Conservation (phyloP, 2,888 invertebrate species). For the Drosophila helvetica region DNA sequence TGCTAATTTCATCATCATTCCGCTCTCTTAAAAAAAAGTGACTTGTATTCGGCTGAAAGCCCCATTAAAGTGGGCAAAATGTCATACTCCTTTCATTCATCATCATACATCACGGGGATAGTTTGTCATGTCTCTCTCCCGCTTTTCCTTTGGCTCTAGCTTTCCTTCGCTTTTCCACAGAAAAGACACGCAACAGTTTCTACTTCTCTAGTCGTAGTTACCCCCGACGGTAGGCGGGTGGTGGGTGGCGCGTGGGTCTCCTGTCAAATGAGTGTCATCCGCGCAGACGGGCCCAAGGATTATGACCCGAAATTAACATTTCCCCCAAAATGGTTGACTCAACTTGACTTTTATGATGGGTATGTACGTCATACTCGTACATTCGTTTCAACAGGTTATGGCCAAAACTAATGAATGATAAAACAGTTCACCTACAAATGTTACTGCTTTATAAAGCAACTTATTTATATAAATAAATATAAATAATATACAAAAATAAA, state of each 20-base stretch:
- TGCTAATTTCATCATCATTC: conserved; percentile 42
- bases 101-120: conserved; percentile 47
- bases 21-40: conserved; percentile 1
- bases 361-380: conserved; percentile 16
- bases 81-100: conserved; percentile 42
- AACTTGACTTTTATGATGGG: no score
- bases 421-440: background rate
- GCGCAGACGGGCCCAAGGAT: conserved; percentile 52
- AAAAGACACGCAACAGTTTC: conserved; percentile 63
- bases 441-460: background rate
- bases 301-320: conserved; percentile 67
- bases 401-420: background rate
- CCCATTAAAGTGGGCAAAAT: conserved; percentile 25
- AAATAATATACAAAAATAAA: no score
- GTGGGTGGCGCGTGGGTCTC: conserved; percentile 26
- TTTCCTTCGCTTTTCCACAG: background rate
- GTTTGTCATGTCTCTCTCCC: conserved; percentile 13
- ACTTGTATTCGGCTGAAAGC: conserved; percentile 18
- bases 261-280: conserved; percentile 72
- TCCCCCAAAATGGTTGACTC: conserved; percentile 39
- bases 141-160: background rate
- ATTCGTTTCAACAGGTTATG: conserved; percentile 56
- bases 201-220: conserved; percentile 8
- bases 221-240: conserved; percentile 28
- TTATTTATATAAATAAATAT: no score